phyloP scores from a whole-genome alignment of 2,113 vertebrate genomes.

The cattle (Bos taurus) region ARS-UCD2.0 NC_037332.1:7433501-7434000 shows the following conservation, averaged over 20 bases:
- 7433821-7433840: not conserved
- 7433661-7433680: not conserved
- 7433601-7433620: not conserved
- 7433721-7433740: not conserved
- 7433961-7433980: no score
- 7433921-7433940: not conserved
- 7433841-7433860: not conserved
- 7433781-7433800: not conserved
- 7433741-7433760: not conserved
- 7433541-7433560: not conserved
- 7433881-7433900: not conserved
- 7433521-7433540: not conserved
- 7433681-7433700: not conserved
- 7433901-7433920: not conserved
- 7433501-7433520: not conserved
- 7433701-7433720: not conserved
- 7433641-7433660: not conserved
- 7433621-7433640: not conserved
- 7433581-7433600: not conserved
- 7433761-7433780: not conserved
- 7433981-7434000: no score
- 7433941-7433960: not conserved
- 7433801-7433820: not conserved
- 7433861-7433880: not conserved
- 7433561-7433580: not conserved